Evolutionary conservation across 2,797 vertebrate species (phyloP).

Genomic region (Rhinoraja longicauda): DNA sequence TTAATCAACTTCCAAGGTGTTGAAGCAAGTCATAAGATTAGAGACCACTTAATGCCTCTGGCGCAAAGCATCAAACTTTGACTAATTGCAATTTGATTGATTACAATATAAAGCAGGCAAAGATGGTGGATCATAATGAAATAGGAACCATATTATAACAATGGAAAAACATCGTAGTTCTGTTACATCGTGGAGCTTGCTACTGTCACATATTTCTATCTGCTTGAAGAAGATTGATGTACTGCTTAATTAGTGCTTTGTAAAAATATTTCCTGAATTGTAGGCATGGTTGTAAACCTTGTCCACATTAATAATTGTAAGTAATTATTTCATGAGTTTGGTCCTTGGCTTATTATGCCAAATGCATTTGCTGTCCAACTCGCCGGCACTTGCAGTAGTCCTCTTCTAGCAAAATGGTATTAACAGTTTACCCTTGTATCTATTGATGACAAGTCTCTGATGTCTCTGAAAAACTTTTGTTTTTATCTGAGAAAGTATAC

Average conservation of each 20-base stretch:
- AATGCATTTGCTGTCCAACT: background rate
- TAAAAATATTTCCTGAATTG: background rate
- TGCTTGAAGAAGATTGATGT: background rate
- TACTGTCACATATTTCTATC: background rate
- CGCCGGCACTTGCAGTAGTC: background rate
- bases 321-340: too few relatives aligned
- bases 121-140: background rate
- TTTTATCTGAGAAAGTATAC: background rate
- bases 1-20: background rate
- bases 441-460: background rate
- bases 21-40: background rate
- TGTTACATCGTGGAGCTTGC: background rate
- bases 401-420: background rate
- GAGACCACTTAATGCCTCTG: background rate
- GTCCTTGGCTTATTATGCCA: background rate
- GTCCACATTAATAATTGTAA: background rate
- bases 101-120: background rate
- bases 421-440: background rate
- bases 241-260: background rate
- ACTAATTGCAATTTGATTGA: background rate
- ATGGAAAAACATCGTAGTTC: background rate
- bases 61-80: background rate
- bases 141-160: background rate
- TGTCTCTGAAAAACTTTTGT: background rate
- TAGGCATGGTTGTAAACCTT: background rate